Evolutionary conservation across 2,113 vertebrate species (phyloP), one percentile per base, ranked within the genome.

Genomic region (Nannobrachium achirus): DNA sequence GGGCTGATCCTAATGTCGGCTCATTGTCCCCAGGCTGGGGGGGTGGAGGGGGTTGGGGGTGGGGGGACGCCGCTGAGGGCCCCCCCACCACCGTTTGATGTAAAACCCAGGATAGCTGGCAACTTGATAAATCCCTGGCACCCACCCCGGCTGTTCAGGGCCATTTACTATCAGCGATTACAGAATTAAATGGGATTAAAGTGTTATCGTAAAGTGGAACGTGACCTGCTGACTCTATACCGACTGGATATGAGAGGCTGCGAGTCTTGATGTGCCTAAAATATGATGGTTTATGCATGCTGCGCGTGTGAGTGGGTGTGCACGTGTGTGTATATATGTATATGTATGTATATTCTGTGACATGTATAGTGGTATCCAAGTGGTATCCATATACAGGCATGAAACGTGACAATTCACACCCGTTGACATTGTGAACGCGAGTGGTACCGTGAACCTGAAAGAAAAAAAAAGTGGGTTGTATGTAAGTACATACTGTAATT

Each of bases 121-220:
- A 45, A 57, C 48, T 82, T 85, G 50, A 5, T n/a, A 88, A 79
- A 82, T 78, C 76, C 69, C 63, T 63, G 56, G 73, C 78, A 81
- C 70, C 79, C 56, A 74, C 69, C 56, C 16, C 69, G 66, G 57
- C 78, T 82, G 67, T 68, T 74, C 52, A 75, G 66, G 79, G 75
- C 66, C 78, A 65, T 85, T 89, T 88, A 81, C 71, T 56, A 66
- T 83, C 76, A 75, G 66, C 15, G 80, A 84, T 87, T 85, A 88
- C 62, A 80, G 76, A 88, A 89, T 89, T 88, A 86, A 89, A 86
- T 77, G n/a, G 83, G 82, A 91, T 91, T 89, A 87, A 66, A 69
- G 83, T 51, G 76, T 87, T 87, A 86, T 84, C 79, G 73, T 84
- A 69, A 75, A 80, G 78, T 55, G 59, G 56, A 73, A 76, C 57